A percentile compares a stretch with the other conserved stretches of the same genome.
Conservation (phyloP, 2,113 vertebrate species). For the Microtus ochrogaster region DNA sequence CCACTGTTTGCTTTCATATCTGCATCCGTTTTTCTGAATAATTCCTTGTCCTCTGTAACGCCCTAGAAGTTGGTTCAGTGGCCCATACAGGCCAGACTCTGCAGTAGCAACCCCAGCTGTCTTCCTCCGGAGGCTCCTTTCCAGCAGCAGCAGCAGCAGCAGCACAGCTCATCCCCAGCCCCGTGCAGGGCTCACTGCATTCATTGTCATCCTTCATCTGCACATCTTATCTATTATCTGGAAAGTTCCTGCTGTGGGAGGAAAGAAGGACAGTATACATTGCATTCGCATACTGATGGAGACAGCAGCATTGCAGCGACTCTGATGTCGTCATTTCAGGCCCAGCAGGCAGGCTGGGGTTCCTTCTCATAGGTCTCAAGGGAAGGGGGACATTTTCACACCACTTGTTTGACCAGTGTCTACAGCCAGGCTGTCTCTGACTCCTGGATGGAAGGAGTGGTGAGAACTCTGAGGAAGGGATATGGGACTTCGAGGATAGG, state of each 20-base stretch:
- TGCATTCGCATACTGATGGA: not conserved
- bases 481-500: not conserved
- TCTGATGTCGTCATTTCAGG: too few species aligned
- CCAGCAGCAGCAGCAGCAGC: fast-evolving
- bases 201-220: not conserved
- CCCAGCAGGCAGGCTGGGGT: not conserved
- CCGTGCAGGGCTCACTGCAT: fast-evolving
- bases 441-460: too few species aligned
- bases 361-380: not conserved
- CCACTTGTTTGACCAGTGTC: not conserved
- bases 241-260: not conserved
- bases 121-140: not conserved
- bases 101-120: too few species aligned
- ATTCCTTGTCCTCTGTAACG: not conserved
- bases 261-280: too few species aligned
- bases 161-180: fast-evolving
- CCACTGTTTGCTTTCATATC: not conserved
- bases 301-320: too few species aligned
- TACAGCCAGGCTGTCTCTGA: not conserved
- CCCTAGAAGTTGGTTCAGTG: not conserved
- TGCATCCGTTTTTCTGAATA: not conserved
- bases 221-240: not conserved
- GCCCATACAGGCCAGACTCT: not conserved
- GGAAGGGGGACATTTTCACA: not conserved
- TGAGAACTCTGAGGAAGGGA: not conserved